These are phyloP conservation scores for Palythoa heliodiscus DNA, from an alignment of 92 coral and sea anemone genomes.

Conservation along the genomic window DNA sequence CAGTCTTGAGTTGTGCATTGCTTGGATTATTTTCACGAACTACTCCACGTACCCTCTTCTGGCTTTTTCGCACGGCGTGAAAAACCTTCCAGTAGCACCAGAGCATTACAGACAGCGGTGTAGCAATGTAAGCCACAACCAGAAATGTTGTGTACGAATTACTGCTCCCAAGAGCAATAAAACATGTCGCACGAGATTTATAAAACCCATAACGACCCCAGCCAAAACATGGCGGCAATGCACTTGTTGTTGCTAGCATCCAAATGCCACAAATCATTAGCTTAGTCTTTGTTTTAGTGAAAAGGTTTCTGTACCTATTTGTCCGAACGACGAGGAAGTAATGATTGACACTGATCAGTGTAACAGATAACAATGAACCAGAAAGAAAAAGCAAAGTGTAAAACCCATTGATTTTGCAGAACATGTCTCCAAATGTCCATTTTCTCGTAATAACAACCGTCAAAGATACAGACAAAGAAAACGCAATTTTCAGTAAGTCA, in stretches of 20 bases:
- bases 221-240: constrained; percentile 74
- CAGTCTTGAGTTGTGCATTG: background rate
- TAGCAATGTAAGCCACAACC: constrained; percentile 67
- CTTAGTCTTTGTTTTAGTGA: constrained; percentile 53
- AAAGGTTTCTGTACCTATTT: constrained; percentile 51
- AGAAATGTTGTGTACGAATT: constrained; percentile 70
- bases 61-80: constrained; percentile 61
- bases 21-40: constrained; percentile 23
- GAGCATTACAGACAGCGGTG: constrained; percentile 68
- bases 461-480: constrained; percentile 62
- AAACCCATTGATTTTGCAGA: constrained; percentile 75
- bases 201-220: constrained; percentile 75
- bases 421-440: constrained; percentile 61
- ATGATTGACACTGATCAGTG: constrained; percentile 73
- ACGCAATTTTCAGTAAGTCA: constrained; percentile 59
- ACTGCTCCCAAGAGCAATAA: constrained; percentile 75
- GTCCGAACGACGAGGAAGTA: constrained; percentile 63
- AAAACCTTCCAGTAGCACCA: constrained; percentile 74
- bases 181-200: constrained; percentile 76
- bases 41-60: constrained; percentile 48
- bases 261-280: constrained; percentile 55
- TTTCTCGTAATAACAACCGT: constrained; percentile 58
- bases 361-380: constrained; percentile 69
- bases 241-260: constrained; percentile 50
- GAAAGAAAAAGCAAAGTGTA: constrained; percentile 70